Evolutionary conservation across 1,140 invertebrate species (phyloP).

Genomic region (Drosophila busckii): DNA sequence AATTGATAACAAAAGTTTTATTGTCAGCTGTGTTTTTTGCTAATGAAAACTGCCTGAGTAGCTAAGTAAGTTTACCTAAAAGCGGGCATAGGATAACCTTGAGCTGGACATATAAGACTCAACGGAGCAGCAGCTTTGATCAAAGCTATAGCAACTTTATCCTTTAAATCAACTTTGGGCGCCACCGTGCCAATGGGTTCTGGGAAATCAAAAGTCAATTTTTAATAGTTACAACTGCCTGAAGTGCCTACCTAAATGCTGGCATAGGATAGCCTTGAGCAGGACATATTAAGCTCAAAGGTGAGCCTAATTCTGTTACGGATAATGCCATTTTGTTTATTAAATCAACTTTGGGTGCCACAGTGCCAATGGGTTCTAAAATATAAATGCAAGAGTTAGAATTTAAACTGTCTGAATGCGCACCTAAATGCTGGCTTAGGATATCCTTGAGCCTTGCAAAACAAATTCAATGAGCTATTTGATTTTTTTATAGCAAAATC

Average conservation of each 20-base stretch:
- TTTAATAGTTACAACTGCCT: constrained; percentile 80
- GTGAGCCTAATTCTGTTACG: constrained; percentile 29
- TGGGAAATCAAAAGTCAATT: constrained; percentile 77
- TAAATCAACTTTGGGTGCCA: constrained; percentile 83
- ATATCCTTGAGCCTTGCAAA: constrained; percentile 84
- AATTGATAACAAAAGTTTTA: constrained; percentile 5
- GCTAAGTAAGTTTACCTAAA: constrained; percentile 82
- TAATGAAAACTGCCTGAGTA: constrained; percentile 40
- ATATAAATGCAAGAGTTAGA: no score
- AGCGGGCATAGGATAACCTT: constrained; percentile 83
- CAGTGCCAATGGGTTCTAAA: constrained; percentile 85
- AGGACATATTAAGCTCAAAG: constrained; percentile 80
- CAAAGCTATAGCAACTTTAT: constrained; percentile 82
- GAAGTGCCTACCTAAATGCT: constrained; percentile 82
- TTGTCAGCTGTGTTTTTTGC: background rate
- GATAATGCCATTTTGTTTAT: constrained; percentile 57
- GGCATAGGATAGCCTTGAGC: constrained; percentile 85
- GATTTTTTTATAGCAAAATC: constrained; percentile 39
- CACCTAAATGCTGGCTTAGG: constrained; percentile 85
- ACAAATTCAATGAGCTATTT: constrained; percentile 45
- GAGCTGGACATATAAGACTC: constrained; percentile 81
- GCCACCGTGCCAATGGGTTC: constrained; percentile 85
- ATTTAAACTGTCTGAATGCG: constrained; percentile 75
- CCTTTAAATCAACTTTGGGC: constrained; percentile 82
- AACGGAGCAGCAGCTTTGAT: constrained; percentile 81